A percentile compares a stretch with the other conserved stretches of the same genome.
phyloP scores from a whole-genome alignment of 1,140 invertebrate genomes.

The Zaprionus ornatus region DNA sequence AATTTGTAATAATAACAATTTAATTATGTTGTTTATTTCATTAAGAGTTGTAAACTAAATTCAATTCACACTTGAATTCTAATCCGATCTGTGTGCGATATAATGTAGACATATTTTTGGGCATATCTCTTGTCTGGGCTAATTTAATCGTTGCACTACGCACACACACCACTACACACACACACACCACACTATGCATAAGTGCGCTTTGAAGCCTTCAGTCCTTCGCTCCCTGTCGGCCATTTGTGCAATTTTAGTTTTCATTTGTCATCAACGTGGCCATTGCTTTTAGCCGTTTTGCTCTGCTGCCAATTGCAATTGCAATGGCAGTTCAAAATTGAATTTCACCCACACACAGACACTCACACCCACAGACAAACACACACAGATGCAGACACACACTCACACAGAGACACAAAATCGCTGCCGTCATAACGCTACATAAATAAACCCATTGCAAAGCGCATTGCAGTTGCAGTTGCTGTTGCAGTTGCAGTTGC shows the following conservation, averaged over 20 bases:
- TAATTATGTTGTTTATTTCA: background rate
- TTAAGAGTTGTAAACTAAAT: background rate
- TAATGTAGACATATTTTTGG: background rate
- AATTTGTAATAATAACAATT: too few relatives aligned
- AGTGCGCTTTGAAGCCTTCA: background rate
- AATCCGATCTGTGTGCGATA: background rate
- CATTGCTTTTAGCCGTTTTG: constrained; percentile 51
- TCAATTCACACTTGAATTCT: background rate
- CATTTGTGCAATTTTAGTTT: constrained; percentile 68
- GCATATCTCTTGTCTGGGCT: background rate
- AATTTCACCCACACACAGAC: constrained; percentile 52
- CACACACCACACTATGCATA: background rate
- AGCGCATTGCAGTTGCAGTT: constrained; percentile 65
- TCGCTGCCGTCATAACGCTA: constrained; percentile 73
- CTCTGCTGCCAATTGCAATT: constrained; percentile 76
- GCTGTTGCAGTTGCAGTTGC: constrained; percentile 28
- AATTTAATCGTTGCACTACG: background rate
- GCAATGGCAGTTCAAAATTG: constrained; percentile 71
- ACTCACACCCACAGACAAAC: constrained; percentile 6
- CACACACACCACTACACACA: background rate
- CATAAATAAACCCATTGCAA: constrained; percentile 77
- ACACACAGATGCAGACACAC: background rate
- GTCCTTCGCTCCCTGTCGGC: constrained; percentile 10
- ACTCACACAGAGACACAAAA: constrained; percentile 31
- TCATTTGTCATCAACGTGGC: constrained; percentile 74